phyloP scores from a whole-genome alignment of 2,113 vertebrate genomes.

The Sinosuthora webbiana region DNA sequence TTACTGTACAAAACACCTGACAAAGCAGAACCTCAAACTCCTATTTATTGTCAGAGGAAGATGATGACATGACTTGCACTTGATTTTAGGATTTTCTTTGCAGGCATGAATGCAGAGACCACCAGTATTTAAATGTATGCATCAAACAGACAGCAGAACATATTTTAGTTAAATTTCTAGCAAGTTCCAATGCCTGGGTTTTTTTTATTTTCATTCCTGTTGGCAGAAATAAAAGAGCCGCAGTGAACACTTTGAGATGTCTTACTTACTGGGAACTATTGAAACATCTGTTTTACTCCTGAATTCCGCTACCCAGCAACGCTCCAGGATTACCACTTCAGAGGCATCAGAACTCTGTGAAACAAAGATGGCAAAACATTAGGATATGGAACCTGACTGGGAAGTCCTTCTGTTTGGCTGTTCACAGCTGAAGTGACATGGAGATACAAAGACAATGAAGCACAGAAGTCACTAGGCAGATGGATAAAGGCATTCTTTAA shows the following conservation, averaged over 20 bases:
- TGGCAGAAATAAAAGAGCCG: neutral
- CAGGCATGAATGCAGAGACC: neutral
- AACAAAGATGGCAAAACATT: slow-evolving; percentile 40
- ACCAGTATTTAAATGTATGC: neutral
- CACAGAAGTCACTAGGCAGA: neutral
- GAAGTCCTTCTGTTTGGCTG: neutral
- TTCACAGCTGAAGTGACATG: neutral
- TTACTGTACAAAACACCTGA: neutral
- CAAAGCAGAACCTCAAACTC: neutral
- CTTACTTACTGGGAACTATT: slow-evolving; percentile 56
- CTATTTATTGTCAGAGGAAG: neutral
- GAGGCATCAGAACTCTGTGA: slow-evolving; percentile 60
- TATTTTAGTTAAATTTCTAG: neutral
- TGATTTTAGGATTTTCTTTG: neutral
- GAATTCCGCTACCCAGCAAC: slow-evolving; percentile 44
- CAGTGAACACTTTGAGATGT: neutral
- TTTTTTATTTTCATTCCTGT: neutral
- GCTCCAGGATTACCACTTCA: slow-evolving; percentile 47
- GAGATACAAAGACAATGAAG: neutral
- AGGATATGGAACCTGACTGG: neutral
- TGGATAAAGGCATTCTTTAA: neutral
- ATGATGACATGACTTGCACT: neutral
- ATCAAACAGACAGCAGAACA: neutral
- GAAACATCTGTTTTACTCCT: slow-evolving; percentile 51
- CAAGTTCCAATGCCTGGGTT: neutral